Base-by-base conservation (phyloP, 2,888 invertebrate species). In the Brachyptera putata region DNA sequence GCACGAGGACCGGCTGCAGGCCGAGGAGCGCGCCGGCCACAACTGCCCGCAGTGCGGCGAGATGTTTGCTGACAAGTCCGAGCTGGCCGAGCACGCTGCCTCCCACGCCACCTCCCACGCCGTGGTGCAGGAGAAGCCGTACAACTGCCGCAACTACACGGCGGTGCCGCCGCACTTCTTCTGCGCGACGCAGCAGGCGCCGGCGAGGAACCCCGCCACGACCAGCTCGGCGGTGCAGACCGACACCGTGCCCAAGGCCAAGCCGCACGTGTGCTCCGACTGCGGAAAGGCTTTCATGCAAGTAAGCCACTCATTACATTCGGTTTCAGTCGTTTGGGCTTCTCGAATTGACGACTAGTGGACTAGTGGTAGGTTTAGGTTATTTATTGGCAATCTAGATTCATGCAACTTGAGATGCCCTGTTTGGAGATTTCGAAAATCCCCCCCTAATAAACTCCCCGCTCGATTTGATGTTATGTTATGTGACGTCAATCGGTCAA, bases 211-310 rank as follows among this genome's bases (percentile, higher is more conserved):
- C n/a, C n/a, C n/a, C n/a, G 24, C 46, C 58, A 61, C 58, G 50
- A 64, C 60, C 22, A 56, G 64, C 39, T 18, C 53, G 11, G 36
- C 14, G 2, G 53, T 53, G 3, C 53, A 53, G 34, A 61, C 61
- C 57, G 60, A 66, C 53, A 72, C 75, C 24, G 71, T 73, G 16
- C 74, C 74, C 2, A 79, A 88, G 69, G 86, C 87, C 22, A 90
- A 90, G 73, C 83, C 87, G 59, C 88, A 89, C 71, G 81, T 89
- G 66, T 91, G 91, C 70, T 82, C 83, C 24, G 87, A 89, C 68
- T 91, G 91, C 68, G 87, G 88, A 41, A 87, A 89, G 71, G 88
- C 87, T 3, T 91, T 91, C 67, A 89, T 89, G n/a, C n/a, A n/a
- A n/a, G n/a, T n/a, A n/a, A n/a, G n/a, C n/a, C n/a, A n/a, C n/a